A percentile compares a stretch with the other conserved stretches of the same genome.
Evolutionary conservation across 2,888 invertebrate species (phyloP).

Genomic region (Trichopoda pennipes): DNA sequence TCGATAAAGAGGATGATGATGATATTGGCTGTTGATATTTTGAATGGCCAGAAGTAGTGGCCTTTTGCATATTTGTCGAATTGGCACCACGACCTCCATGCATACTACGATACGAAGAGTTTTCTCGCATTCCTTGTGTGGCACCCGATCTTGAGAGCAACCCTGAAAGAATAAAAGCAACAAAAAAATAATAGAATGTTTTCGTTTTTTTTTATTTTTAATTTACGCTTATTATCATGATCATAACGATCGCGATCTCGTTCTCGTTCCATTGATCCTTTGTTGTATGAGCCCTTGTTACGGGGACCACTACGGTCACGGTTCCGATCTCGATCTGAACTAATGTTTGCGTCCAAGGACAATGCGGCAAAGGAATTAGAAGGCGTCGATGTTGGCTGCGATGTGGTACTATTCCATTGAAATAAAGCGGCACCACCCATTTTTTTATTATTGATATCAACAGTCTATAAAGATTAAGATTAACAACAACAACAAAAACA

Average conservation of each 20-base stretch:
- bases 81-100: neutral
- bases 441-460: conserved; percentile 76
- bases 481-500: neutral
- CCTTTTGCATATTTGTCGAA: too few species aligned
- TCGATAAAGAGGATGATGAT: neutral
- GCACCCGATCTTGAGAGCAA: too few species aligned
- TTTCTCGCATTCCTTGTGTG: neutral
- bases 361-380: conserved; percentile 79
- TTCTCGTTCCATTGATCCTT: conserved; percentile 60
- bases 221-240: neutral
- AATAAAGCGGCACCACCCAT: conserved; percentile 77
- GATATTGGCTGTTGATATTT: neutral
- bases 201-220: too few species aligned
- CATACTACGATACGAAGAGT: too few species aligned
- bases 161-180: neutral
- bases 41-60: neutral
- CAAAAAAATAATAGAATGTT: neutral
- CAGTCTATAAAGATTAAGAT: conserved; percentile 63
- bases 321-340: conserved; percentile 71
- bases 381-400: conserved; percentile 72
- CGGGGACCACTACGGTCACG: conserved; percentile 41
- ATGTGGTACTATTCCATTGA: conserved; percentile 73
- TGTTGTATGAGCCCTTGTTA: neutral
- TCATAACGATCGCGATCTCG: conserved; percentile 57
- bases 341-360: conserved; percentile 74